These are phyloP conservation scores for Chromoteleia sp. DNA, from an alignment of 2,888 invertebrate genomes.

Conservation along the genomic window DNA sequence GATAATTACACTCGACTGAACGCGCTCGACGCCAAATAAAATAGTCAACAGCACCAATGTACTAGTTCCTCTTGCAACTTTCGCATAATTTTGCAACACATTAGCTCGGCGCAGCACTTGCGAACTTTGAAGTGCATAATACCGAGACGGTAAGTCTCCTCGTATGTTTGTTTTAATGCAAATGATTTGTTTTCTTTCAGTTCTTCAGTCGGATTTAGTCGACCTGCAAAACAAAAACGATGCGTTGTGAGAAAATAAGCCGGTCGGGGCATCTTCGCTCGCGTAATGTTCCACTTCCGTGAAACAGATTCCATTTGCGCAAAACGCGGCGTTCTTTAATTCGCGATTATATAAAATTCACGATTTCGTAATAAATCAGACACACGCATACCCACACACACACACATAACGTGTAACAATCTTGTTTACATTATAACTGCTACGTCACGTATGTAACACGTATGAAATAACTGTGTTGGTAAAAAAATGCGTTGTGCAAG, in stretches of 20 bases:
- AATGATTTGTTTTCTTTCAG: constrained; percentile 12
- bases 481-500: constrained; percentile 53
- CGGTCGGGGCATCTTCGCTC: constrained; percentile 5
- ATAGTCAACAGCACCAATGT: constrained; percentile 16
- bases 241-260: not conserved
- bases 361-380: constrained; percentile 63
- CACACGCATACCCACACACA: constrained; percentile 7
- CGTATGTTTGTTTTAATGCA: constrained; percentile 16
- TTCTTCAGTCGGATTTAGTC: constrained; percentile 2
- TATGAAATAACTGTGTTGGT: constrained; percentile 61
- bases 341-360: constrained; percentile 58
- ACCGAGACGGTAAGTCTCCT: constrained; percentile 2
- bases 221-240: constrained; percentile 32
- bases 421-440: constrained; percentile 62
- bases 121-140: constrained; percentile 47
- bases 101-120: not conserved
- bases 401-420: constrained; percentile 39
- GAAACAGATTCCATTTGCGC: constrained; percentile 46
- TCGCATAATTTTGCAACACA: constrained; percentile 54
- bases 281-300: constrained; percentile 37
- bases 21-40: constrained; percentile 28
- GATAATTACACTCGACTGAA: constrained; percentile 14
- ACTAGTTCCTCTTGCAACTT: constrained; percentile 34
- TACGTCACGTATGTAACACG: constrained; percentile 61
- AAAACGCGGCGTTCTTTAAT: constrained; percentile 43